phyloP scores from a whole-genome alignment of 2,888 invertebrate genomes.

The Eutolmus rufibarbis region DNA sequence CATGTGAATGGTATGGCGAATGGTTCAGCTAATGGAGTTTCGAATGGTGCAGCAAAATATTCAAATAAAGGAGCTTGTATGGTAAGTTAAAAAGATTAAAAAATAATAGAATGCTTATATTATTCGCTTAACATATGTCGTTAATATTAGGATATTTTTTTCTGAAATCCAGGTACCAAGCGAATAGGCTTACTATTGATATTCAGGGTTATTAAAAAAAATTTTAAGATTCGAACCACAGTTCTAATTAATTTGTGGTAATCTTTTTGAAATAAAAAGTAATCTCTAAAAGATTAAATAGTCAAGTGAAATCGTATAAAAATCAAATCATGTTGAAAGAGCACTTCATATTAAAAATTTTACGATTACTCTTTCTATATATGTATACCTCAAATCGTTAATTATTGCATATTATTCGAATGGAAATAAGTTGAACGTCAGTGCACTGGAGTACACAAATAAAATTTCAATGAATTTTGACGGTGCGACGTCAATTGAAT shows the following conservation, averaged over 20 bases:
- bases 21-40: conserved; percentile 36
- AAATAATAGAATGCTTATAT: background rate
- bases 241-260: too few relatives aligned
- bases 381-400: background rate
- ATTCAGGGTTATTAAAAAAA: too few relatives aligned
- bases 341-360: background rate
- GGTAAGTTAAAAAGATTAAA: conserved; percentile 65
- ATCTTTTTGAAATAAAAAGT: too few relatives aligned
- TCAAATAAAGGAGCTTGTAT: conserved; percentile 70
- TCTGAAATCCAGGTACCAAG: too few relatives aligned
- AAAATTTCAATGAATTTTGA: background rate
- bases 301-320: too few relatives aligned
- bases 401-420: background rate
- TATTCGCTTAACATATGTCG: too few relatives aligned
- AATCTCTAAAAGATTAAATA: too few relatives aligned
- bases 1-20: conserved; percentile 49
- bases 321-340: background rate
- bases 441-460: background rate
- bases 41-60: conserved; percentile 49
- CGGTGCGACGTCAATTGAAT: background rate
- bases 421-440: background rate
- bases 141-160: too few relatives aligned
- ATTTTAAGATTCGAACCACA: too few relatives aligned
- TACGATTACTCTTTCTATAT: background rate
- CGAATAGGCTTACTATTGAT: too few relatives aligned